Base-by-base conservation (phyloP, 2,888 invertebrate species). In the Tethea ocularis region DNA sequence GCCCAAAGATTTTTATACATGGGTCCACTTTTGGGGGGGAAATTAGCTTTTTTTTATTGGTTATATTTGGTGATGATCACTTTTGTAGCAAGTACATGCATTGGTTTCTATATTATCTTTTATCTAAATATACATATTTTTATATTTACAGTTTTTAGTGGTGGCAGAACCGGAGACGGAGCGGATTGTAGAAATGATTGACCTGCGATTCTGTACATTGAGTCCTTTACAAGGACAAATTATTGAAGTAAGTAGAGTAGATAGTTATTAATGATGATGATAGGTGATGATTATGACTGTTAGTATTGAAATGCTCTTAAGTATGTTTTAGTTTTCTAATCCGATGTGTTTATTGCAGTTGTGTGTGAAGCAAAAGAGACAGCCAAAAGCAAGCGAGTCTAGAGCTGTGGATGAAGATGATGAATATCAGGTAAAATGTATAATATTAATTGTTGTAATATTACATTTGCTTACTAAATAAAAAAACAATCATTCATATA, bases 131-230 rank as follows among this genome's bases (percentile, higher is more conserved):
- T 13, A 5, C 26, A 1, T 15, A 26, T n/a, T 13, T 26, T 20
- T 17, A n/a, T 56, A 26, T 57, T 56, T 62, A 17, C 78, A 92
- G 92, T 88, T 77, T 65, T 63, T 92, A 51, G 84, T 92, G 36
- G 67, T 91, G 6, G 85, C 82, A 0, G 88, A 91, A 0, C 77
- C 82, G 1, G 85, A 84, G 15, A 69, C 85, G 1, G 89, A 91
- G 61, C 79, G 80, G 2, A 80, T 91, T 52, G 69, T 87, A 2
- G 91, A 92, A 69, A 90, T 87, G 88, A 84, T 92, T 3, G 88
- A 90, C 56, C 78, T 87, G 20, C 80, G 77, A 6, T 75, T 61
- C 36, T 91, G 91, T 68, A 65, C 73, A 0, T 65, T 92, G 7
- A 69, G 72, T 0, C 78, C 87, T 0, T 84, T 80, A 63, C 65